These are phyloP conservation scores for Priocnemis perturbator DNA, from an alignment of 2,888 invertebrate genomes.

Conservation along the genomic window DNA sequence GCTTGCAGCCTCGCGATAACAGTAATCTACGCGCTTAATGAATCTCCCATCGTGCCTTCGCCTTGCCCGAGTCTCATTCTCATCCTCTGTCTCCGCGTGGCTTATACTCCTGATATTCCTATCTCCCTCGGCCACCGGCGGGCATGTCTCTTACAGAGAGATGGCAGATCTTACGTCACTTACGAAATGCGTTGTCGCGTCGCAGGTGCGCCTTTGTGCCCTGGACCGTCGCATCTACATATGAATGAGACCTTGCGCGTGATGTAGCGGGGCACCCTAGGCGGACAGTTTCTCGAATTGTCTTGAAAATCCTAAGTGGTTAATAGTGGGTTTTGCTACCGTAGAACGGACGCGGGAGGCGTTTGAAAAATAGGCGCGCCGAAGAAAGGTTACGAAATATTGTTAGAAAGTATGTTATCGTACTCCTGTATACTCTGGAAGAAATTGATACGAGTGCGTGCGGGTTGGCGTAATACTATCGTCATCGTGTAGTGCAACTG, in stretches of 20 bases:
- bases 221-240: constrained; percentile 39
- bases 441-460: no score
- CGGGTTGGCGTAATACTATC: no score
- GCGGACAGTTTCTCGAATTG: not conserved
- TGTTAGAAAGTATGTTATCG: no score
- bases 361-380: not conserved
- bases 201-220: constrained; percentile 45
- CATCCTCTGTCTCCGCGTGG: not conserved
- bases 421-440: no score
- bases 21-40: constrained; percentile 47
- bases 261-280: not conserved
- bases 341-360: not conserved
- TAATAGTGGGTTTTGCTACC: no score
- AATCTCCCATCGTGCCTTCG: constrained; percentile 14
- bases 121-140: not conserved
- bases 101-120: not conserved
- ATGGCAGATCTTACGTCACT: constrained; percentile 32
- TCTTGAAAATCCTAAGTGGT: constrained; percentile 34
- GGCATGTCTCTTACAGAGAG: constrained; percentile 22
- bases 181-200: constrained; percentile 23
- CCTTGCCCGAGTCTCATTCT: not conserved
- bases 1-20: constrained; percentile 48
- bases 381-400: no score
- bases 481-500: no score
- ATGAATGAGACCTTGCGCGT: constrained; percentile 39